Evolutionary conservation across 2,797 vertebrate genomes (phyloP), one percentile per base, ranked within the genome.

Genomic region (Tiaroga cobitis): DNA sequence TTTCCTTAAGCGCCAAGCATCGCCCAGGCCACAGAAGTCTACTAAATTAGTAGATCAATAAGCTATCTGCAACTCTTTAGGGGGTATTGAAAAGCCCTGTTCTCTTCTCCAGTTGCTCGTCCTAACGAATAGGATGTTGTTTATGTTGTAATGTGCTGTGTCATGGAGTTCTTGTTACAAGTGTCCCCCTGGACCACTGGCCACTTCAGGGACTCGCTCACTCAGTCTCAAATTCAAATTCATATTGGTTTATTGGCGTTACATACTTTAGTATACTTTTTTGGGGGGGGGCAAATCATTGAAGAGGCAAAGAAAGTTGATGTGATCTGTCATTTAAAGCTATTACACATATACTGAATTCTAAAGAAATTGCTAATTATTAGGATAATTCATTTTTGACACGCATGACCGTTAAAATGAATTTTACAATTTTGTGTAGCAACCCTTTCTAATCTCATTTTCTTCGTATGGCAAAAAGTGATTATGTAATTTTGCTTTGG

Each of bases 121-220:
- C 93, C 95, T 96, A 97, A 96, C 95, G 95, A 95, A 95, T 93
- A 96, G 93, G 92, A 90, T 95, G 96, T 96, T 97, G 96, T 96
- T 96, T 96, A 94, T 93, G 94, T 95, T 96, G 95, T 96, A 94
- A 93, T 91, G 92, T 94, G 93, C 93, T 93, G 90, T 94, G 95
- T 95, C 92, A 91, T 92, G 91, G 76, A 90, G 94, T 92, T 96
- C 92, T 85, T 43, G 37, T 95, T 94, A 94, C 95, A 92, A 82
- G 78, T 63, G 39, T 89, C 89, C 92, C 92, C 88, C 89, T 89
- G 93, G 93, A 92, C 91, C 92, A 90, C 90, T 92, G 81, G 91
- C 89, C 91, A 90, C 94, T 90, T 93, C 90, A 87, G 93, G 94
- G 93, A 86, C 75, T 37, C 76, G 56, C 75, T 82, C 68, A 72